A percentile compares a stretch with the other conserved stretches of the same genome.
Conservation (phyloP, 1,140 invertebrate species). For the Cryptotermes secundus region DNA sequence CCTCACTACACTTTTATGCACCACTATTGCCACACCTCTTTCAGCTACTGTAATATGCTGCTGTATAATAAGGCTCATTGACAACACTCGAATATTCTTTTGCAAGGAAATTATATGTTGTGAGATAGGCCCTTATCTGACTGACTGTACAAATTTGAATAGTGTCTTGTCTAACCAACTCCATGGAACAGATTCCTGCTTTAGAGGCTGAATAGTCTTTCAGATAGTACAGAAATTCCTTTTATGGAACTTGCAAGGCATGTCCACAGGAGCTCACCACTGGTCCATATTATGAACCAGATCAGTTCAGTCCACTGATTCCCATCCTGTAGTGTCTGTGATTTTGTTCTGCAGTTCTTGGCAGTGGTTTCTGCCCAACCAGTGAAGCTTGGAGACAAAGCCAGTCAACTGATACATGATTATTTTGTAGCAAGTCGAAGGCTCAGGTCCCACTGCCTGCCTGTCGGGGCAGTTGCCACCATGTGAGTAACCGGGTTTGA, state of each 20-base stretch:
- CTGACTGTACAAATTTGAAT: too few species aligned
- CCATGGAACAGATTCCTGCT: neutral
- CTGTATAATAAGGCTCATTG: too few species aligned
- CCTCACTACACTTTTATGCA: too few species aligned
- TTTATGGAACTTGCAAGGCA: too few species aligned
- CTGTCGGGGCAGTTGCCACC: conserved; percentile 36
- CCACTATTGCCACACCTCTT: too few species aligned
- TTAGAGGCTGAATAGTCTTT: neutral
- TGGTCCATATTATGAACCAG: too few species aligned
- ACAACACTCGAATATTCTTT: too few species aligned
- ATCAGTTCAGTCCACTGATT: too few species aligned
- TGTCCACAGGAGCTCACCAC: too few species aligned
- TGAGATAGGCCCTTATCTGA: too few species aligned
- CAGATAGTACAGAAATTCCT: neutral
- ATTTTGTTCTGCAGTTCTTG: conserved; percentile 17
- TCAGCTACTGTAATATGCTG: too few species aligned
- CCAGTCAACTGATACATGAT: conserved; percentile 37
- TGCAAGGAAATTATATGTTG: too few species aligned
- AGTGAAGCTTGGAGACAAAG: conserved; percentile 35
- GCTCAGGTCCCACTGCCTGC: conserved; percentile 37
- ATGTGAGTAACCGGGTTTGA: conserved; percentile 34
- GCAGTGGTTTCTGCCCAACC: conserved; percentile 32
- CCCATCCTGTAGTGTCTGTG: neutral
- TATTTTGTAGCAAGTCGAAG: conserved; percentile 41
- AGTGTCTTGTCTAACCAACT: neutral